Evolutionary conservation across 2,113 vertebrate genomes (phyloP), one percentile per base, ranked within the genome.

Genomic region (Sceloporus tristichus): DNA sequence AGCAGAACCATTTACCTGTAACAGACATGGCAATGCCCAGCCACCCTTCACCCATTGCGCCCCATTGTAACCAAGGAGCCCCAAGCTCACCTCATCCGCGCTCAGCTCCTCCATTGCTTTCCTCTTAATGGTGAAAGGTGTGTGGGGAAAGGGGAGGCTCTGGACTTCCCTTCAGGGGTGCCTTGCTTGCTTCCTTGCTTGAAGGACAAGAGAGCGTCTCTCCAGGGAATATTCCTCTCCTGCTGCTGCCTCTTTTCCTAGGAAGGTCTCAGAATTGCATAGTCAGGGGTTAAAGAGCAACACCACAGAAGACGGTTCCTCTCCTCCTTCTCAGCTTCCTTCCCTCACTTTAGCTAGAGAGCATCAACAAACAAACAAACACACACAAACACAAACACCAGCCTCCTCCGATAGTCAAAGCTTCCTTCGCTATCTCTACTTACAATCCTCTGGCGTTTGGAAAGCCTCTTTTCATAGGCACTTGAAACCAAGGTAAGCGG

Each of bases 71-170:
- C 70, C 77, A 56, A 11, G 3, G 65, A 48, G 6, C 13, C 62
- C 2, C 19, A 66, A 59, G 56, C 98, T 98, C 97, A 98, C 99
- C 99, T 99, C 99, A 88, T 99, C 99, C 95, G 99, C 98, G 97
- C 98, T 99, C 96, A 99, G 97, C 96, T 99, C 98, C 97, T 99
- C 99, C 99, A 99, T 99, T 94, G 96, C 96, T 96, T 96, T 97
- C 94, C 97, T 97, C 97, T 97, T 97, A 98, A 97, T 97, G 95
- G 96, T 97, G 96, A 92, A 94, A 93, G 96, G 93, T 90, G 92
- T 90, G 83, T 79, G 79, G 90, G 94, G 94, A 91, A 68, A 77
- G 73, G 90, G 71, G 91, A 42, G 87, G 86, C 94, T 90, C 88
- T 94, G 92, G 92, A 80, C 79, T 40, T 87, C 89, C 91, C 91